These are phyloP conservation scores for Apis dorsata DNA, from an alignment of 1,140 invertebrate genomes.

Conservation along the genomic window DNA sequence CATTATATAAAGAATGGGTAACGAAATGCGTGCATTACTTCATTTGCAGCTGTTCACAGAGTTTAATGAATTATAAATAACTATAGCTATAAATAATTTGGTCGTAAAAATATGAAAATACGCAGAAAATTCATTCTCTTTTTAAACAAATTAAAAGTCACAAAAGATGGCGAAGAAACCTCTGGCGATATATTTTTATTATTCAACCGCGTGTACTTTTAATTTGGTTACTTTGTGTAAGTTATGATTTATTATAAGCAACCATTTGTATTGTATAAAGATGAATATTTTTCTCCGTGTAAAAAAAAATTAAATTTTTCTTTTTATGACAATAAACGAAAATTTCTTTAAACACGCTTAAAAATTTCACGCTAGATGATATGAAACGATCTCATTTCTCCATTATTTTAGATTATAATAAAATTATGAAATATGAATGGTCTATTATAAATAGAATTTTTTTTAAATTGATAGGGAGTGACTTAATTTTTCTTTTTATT, in stretches of 20 bases:
- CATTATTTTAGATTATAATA: background rate
- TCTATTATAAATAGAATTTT: too few relatives aligned
- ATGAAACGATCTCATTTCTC: background rate
- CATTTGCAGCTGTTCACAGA: conserved; percentile 1
- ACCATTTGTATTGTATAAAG: background rate
- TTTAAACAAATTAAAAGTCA: conserved; percentile 26
- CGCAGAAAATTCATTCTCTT: background rate
- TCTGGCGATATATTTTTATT: background rate
- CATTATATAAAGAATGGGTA: background rate
- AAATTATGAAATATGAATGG: too few relatives aligned
- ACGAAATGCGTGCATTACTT: background rate
- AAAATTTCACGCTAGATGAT: background rate
- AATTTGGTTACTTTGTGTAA: too few relatives aligned
- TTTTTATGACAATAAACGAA: background rate
- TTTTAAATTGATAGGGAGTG: too few relatives aligned
- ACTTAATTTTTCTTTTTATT: too few relatives aligned
- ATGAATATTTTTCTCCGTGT: background rate
- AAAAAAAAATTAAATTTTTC: conserved; percentile 14
- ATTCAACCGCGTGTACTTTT: background rate
- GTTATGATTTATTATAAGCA: background rate
- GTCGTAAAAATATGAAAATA: too few relatives aligned
- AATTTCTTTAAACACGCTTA: background rate
- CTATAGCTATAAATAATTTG: conserved; percentile 9
- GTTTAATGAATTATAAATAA: conserved; percentile 33
- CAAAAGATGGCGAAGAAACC: background rate